Base-by-base conservation (phyloP, 2,797 vertebrate species). In the Bucorvus abyssinicus region DNA sequence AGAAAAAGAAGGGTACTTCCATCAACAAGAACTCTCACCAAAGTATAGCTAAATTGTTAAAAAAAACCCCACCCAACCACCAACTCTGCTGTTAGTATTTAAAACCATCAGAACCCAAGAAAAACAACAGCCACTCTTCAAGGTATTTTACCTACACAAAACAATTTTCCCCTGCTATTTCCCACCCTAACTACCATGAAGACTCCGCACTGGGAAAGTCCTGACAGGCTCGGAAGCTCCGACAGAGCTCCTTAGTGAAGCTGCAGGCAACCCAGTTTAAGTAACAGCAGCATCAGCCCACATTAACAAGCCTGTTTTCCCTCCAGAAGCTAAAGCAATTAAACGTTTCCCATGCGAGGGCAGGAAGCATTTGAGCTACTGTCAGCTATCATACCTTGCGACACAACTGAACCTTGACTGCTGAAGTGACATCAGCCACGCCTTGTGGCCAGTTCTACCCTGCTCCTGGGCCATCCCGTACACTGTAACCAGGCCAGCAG, bases 381-480 rank as follows among this genome's bases (percentile, higher is more conserved):
- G 57, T 30, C 80, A 78, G 30, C 56, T 18, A 34, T 42, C 3
- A 9, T 15, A 30, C 1, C 47, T 36, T 36, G 60, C 6, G 2
- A 15, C 36, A 10, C 61, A 42, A 7, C 7, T 4, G 1, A 70
- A 44, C 22, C 30, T 22, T 29, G 4, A 8, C 8, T 19, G 75
- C 53, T 14, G 0, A 15, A 50, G 52, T 0, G 29, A 21, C 10
- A 0, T 10, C 61, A n/a, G 34, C 53, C 16, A 0, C 0, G 22
- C 24, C 27, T 14, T 0, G 0, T 9, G 12, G 36, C 44, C 76
- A 40, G 81, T 52, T 12, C 44, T 61, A 71, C 38, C 42, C 55
- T 4, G 14, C 38, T 34, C 34, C 45, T 0, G 23, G 34, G 32
- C 32, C 52, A 34, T 29, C 57, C 78, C 2, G 0, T 17, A 50